phyloP scores from a whole-genome alignment of 2,888 invertebrate species.

The Neoscelio sp. region DNA sequence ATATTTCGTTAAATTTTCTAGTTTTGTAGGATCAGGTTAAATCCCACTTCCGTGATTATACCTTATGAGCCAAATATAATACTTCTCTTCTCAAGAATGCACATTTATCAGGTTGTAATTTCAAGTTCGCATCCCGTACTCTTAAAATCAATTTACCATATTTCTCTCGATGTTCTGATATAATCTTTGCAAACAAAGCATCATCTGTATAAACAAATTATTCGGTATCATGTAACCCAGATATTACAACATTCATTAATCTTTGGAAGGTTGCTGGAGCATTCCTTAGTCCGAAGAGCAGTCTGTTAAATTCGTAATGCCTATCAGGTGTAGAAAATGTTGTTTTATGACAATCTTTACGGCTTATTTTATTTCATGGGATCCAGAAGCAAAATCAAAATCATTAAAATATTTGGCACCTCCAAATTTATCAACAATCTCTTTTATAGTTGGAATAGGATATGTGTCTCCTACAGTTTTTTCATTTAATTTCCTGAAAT shows the following conservation, averaged over 20 bases:
- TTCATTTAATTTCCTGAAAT: too few species aligned
- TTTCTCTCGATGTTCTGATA: conserved; percentile 54
- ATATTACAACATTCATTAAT: conserved; percentile 74
- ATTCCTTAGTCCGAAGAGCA: conserved; percentile 17
- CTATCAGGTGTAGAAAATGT: conserved; percentile 32
- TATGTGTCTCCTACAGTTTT: too few species aligned
- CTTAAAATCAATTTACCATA: conserved; percentile 50
- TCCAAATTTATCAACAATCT: too few species aligned
- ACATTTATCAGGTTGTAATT: conserved; percentile 20
- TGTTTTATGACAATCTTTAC: too few species aligned
- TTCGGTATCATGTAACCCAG: conserved; percentile 68
- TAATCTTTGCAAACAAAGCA: conserved; percentile 49
- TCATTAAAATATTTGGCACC: too few species aligned
- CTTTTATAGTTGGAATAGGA: too few species aligned
- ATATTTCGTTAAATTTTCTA: too few species aligned
- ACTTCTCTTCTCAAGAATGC: conserved; percentile 12
- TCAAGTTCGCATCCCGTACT: not conserved
- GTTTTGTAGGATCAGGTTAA: not conserved
- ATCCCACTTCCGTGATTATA: not conserved
- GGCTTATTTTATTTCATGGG: too few species aligned
- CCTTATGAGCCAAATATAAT: conserved; percentile 12
- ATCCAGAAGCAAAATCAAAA: too few species aligned
- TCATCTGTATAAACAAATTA: conserved; percentile 67
- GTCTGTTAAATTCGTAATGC: conserved; percentile 68
- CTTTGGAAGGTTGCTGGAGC: conserved; percentile 77